Evolutionary conservation across 2,797 vertebrate genomes (phyloP).

Genomic region (Sardinella longiceps): DNA sequence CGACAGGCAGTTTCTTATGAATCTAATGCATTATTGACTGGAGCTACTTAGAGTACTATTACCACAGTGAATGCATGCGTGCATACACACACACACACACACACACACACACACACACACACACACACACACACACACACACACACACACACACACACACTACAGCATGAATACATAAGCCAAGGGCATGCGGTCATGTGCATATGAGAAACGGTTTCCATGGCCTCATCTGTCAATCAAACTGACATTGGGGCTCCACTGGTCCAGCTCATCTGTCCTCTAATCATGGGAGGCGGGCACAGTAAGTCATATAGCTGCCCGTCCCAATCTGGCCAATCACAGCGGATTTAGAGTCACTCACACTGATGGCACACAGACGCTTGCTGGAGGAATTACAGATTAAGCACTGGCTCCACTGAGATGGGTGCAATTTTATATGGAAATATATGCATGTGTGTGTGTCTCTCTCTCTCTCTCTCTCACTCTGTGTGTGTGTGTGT

Average conservation of each 20-base stretch:
- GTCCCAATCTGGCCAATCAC: neutral
- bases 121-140: constrained; percentile 5
- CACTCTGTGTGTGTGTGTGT: neutral
- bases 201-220: neutral
- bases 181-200: neutral
- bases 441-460: neutral
- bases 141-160: neutral
- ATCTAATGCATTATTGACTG: constrained; percentile 9
- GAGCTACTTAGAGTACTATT: neutral
- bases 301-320: neutral
- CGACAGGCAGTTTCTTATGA: neutral
- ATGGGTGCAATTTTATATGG: neutral
- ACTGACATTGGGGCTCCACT: neutral
- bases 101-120: neutral
- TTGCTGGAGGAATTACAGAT: neutral
- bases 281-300: neutral
- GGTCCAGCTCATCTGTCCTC: neutral
- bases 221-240: neutral
- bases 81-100: neutral
- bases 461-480: too few relatives aligned
- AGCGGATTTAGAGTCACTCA: neutral
- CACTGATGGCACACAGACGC: neutral
- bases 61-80: neutral
- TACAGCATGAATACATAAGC: neutral
- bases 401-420: neutral